phyloP scores from a whole-genome alignment of 1,140 invertebrate species.

The Heliothis subflexa region DNA sequence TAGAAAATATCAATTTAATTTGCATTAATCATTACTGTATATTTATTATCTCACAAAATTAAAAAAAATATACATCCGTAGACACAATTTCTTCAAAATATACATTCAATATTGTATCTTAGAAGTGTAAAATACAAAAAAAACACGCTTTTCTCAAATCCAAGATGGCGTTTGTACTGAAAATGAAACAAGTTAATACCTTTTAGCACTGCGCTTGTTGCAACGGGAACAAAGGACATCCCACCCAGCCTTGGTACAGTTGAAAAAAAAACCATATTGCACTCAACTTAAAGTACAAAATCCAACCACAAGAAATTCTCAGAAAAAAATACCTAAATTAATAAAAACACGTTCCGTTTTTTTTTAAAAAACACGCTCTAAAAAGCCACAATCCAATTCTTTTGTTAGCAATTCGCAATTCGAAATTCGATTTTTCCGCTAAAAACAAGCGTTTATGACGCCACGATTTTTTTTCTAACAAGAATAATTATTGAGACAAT shows the following conservation, averaged over 20 bases:
- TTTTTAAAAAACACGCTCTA: background rate
- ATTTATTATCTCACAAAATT: no score
- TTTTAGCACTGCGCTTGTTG: constrained; percentile 31
- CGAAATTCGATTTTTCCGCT: background rate
- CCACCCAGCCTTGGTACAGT: background rate
- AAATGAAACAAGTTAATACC: constrained; percentile 42
- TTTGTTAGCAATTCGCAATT: constrained; percentile 34
- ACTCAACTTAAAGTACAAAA: background rate
- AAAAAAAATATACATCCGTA: background rate
- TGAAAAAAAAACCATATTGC: constrained; percentile 4
- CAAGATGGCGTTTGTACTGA: constrained; percentile 38
- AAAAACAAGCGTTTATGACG: background rate
- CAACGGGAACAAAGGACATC: constrained; percentile 35
- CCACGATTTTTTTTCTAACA: background rate
- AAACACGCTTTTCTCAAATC: constrained; percentile 10
- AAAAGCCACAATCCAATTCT: constrained; percentile 42
- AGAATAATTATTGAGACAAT: background rate
- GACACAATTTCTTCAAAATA: background rate
- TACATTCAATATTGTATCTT: background rate
- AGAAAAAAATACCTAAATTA: background rate
- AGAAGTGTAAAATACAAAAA: background rate
- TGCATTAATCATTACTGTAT: no score
- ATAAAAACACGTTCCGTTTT: background rate
- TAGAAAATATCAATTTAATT: no score
- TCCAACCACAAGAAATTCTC: background rate